Conservation (phyloP, 1,140 invertebrate genomes). For the Ceratina calcarata region DNA sequence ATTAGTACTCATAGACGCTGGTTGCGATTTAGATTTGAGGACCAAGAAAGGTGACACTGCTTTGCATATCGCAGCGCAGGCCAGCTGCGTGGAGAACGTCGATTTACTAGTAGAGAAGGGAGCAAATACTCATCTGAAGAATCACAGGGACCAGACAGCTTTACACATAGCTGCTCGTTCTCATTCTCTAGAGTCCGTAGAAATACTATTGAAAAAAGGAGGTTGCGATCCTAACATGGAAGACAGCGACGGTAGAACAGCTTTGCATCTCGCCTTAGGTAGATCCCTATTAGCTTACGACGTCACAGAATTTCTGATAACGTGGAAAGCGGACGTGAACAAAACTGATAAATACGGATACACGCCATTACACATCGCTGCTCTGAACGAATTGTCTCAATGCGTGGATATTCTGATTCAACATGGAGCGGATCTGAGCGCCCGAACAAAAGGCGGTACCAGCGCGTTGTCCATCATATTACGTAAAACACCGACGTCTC, state of each 20-base stretch:
- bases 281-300: slow-evolving; percentile 88
- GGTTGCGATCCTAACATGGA: slow-evolving; percentile 87
- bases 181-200: slow-evolving; percentile 89
- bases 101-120: slow-evolving; percentile 86
- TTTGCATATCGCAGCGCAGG: slow-evolving; percentile 90
- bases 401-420: slow-evolving; percentile 91
- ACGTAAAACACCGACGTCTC: slow-evolving; percentile 89
- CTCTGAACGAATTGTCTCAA: slow-evolving; percentile 90
- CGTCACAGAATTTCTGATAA: slow-evolving; percentile 87
- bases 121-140: slow-evolving; percentile 86
- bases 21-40: slow-evolving; percentile 81
- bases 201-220: slow-evolving; percentile 86
- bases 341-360: slow-evolving; percentile 93
- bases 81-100: slow-evolving; percentile 87
- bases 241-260: slow-evolving; percentile 88
- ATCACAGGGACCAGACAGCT: slow-evolving; percentile 88
- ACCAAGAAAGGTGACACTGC: slow-evolving; percentile 86
- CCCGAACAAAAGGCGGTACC: slow-evolving; percentile 90
- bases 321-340: slow-evolving; percentile 91
- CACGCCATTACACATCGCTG: slow-evolving; percentile 92
- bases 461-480: slow-evolving; percentile 91
- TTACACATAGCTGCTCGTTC: slow-evolving; percentile 88
- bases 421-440: slow-evolving; percentile 91
- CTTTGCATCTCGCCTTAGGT: slow-evolving; percentile 89
- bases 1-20: slow-evolving; percentile 85